phyloP scores from a whole-genome alignment of 1,140 invertebrate species.

The Drosophila burlai region DNA sequence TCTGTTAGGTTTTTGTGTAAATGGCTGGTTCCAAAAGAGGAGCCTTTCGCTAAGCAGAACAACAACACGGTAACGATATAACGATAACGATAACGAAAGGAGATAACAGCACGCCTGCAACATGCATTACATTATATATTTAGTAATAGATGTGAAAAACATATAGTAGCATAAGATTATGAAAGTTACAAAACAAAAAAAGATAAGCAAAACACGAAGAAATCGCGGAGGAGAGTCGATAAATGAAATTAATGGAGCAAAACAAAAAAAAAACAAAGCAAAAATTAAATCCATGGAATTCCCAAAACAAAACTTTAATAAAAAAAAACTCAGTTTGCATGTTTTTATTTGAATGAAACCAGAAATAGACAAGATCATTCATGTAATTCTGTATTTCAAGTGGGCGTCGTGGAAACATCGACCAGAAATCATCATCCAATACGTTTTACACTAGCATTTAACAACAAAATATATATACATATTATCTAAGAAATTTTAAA shows the following conservation, averaged over 20 bases:
- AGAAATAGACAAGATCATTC: slow-evolving; percentile 22
- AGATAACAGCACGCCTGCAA: slow-evolving; percentile 47
- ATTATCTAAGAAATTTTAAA: slow-evolving; percentile 68
- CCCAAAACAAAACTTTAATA: slow-evolving; percentile 52
- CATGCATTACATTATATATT: slow-evolving; percentile 71
- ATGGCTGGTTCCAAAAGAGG: slow-evolving; percentile 47
- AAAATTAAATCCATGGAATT: slow-evolving; percentile 72
- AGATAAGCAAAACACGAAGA: slow-evolving; percentile 32
- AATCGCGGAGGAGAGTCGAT: slow-evolving; percentile 42
- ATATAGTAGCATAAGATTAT: slow-evolving; percentile 72
- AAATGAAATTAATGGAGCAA: slow-evolving; percentile 47
- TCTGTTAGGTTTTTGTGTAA: slow-evolving; percentile 57
- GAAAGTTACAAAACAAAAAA: slow-evolving; percentile 59
- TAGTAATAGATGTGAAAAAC: slow-evolving; percentile 79
- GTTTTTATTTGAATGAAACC: slow-evolving; percentile 67
- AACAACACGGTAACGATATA: background rate
- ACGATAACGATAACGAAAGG: slow-evolving; percentile 9
- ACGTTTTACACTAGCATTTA: slow-evolving; percentile 65
- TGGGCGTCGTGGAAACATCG: slow-evolving; percentile 73
- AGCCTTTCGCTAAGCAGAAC: slow-evolving; percentile 42
- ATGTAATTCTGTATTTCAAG: slow-evolving; percentile 64
- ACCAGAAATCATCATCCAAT: slow-evolving; percentile 39
- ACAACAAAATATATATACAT: slow-evolving; percentile 29
- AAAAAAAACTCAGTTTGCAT: slow-evolving; percentile 55
- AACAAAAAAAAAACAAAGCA: background rate